These are phyloP conservation scores for Hypomesus transpacificus DNA, from an alignment of 2,113 vertebrate genomes.

Conservation along the genomic window DNA sequence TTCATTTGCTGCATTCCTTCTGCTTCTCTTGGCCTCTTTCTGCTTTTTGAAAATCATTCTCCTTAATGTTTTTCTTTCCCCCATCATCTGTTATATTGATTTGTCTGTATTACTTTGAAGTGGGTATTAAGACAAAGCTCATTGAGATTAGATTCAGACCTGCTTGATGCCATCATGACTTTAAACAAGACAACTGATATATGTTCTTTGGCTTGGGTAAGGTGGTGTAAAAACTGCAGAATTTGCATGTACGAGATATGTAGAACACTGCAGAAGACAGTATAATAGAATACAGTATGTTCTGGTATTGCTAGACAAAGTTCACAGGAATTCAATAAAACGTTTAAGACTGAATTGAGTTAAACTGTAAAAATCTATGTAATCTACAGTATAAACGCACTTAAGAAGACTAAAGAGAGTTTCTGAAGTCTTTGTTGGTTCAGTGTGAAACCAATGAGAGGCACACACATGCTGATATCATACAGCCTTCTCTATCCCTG, in stretches of 20 bases:
- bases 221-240: too few relatives aligned
- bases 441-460: constrained; percentile 34
- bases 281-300: too few relatives aligned
- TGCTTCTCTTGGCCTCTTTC: constrained; percentile 32
- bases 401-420: constrained; percentile 16
- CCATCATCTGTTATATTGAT: constrained; percentile 45
- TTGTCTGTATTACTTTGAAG: constrained; percentile 23
- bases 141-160: constrained; percentile 20
- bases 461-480: constrained; percentile 24
- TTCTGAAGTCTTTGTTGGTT: constrained; percentile 36
- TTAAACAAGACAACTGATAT: too few relatives aligned
- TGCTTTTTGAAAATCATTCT: background rate
- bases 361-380: too few relatives aligned
- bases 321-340: too few relatives aligned
- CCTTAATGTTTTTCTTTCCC: constrained; percentile 7
- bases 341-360: too few relatives aligned
- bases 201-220: too few relatives aligned
- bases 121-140: background rate
- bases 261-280: too few relatives aligned
- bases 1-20: constrained; percentile 16
- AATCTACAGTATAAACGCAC: constrained; percentile 1
- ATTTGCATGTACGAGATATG: too few relatives aligned
- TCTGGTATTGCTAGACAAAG: too few relatives aligned
- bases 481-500: constrained; percentile 54
- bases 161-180: background rate